phyloP scores from a whole-genome alignment of 2,113 vertebrate species.

The Malurus cyaneus region DNA sequence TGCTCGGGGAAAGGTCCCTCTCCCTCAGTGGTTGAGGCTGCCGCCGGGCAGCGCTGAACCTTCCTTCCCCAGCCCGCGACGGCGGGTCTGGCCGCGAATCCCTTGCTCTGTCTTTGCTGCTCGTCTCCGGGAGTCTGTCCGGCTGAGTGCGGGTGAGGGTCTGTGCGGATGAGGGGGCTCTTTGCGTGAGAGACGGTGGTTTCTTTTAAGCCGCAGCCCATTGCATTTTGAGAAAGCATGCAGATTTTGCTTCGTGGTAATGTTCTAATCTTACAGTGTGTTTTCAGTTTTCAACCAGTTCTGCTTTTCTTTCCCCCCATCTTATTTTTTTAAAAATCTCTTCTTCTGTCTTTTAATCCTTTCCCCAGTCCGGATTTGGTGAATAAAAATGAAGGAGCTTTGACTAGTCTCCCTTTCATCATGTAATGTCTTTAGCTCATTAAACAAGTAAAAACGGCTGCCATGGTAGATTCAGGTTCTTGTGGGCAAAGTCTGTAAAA shows the following conservation, averaged over 20 bases:
- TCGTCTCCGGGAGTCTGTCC: conserved; percentile 50
- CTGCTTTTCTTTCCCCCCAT: not conserved
- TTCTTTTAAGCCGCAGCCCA: conserved; percentile 49
- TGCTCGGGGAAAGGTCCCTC: conserved; percentile 76
- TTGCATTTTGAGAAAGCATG: conserved; percentile 70
- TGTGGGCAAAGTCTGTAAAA: conserved; percentile 66
- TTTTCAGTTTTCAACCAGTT: conserved; percentile 29
- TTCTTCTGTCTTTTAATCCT: not conserved
- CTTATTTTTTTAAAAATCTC: not conserved
- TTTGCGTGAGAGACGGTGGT: not conserved
- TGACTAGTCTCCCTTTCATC: conserved; percentile 69
- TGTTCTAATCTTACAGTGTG: conserved; percentile 55
- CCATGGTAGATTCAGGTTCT: conserved; percentile 68
- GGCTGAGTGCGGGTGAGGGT: conserved; percentile 2
- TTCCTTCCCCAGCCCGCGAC: conserved; percentile 41
- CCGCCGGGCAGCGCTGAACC: conserved; percentile 32
- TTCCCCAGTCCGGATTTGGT: conserved; percentile 53
- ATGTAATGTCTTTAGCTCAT: conserved; percentile 73
- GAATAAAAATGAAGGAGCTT: conserved; percentile 73
- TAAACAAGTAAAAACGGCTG: conserved; percentile 77
- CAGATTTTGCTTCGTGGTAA: conserved; percentile 58
- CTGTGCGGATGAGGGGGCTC: conserved; percentile 4
- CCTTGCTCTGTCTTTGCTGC: conserved; percentile 50
- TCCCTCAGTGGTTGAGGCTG: conserved; percentile 45
- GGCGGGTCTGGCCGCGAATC: conserved; percentile 23